A percentile compares a stretch with the other conserved stretches of the same genome.
Evolutionary conservation across 92 coral and sea anemone genomes (phyloP).

Genomic region (Palythoa caribaeorum): DNA sequence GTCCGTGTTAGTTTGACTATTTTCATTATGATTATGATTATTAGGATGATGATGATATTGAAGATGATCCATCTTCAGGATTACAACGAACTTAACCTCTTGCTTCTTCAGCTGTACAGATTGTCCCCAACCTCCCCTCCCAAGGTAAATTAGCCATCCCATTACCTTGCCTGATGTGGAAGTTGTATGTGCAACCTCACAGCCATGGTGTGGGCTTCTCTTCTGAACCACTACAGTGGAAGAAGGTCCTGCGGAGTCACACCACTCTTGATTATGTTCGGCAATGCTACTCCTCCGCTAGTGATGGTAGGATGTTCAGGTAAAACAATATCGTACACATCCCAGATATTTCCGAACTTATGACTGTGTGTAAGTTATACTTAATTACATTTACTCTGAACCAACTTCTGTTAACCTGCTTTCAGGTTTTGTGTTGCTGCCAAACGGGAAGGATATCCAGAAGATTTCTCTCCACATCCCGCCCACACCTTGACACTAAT

Average conservation of each 20-base stretch:
- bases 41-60: background rate
- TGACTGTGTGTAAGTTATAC: no score
- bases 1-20: no score
- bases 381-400: background rate
- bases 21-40: background rate
- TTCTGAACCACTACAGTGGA: constrained; percentile 88
- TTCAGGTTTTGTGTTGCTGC: constrained; percentile 90
- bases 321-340: constrained; percentile 1
- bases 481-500: constrained; percentile 93
- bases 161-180: constrained; percentile 82
- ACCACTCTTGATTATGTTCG: constrained; percentile 71
- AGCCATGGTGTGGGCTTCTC: constrained; percentile 87
- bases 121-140: constrained; percentile 81
- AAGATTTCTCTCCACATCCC: constrained; percentile 84
- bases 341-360: no score
- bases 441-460: constrained; percentile 93
- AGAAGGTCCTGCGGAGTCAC: constrained; percentile 74
- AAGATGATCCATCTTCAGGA: background rate
- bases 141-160: constrained; percentile 81
- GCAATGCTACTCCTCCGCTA: constrained; percentile 75
- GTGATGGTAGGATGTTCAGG: constrained; percentile 81
- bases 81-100: background rate
- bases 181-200: constrained; percentile 87
- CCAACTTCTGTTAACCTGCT: background rate
- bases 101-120: constrained; percentile 63